Evolutionary conservation across 2,888 invertebrate genomes (phyloP).

Genomic region (Tetragonula carbonaria): DNA sequence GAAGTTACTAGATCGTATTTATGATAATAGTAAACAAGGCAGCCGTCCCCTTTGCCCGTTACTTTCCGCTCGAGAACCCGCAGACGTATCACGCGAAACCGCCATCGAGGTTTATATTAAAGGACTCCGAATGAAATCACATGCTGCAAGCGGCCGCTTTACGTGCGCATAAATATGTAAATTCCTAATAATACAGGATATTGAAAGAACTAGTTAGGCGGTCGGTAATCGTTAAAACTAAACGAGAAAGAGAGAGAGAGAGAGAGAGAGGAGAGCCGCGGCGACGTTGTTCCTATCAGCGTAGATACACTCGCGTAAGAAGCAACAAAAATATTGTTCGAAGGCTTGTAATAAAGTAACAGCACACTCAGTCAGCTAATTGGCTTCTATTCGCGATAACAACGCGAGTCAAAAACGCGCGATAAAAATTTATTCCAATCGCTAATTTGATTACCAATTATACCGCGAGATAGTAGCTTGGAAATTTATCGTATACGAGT

Average conservation of each 20-base stretch:
- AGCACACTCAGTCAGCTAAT: background rate
- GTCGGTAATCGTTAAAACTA: conserved; percentile 47
- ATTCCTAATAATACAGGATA: conserved; percentile 60
- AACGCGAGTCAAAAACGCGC: background rate
- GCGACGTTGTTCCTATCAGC: conserved; percentile 1
- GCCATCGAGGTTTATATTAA: conserved; percentile 53
- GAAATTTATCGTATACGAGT: background rate
- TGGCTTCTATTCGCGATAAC: background rate
- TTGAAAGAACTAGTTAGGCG: conserved; percentile 52
- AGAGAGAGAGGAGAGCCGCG: background rate
- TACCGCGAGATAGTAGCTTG: background rate
- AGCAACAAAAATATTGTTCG: no score
- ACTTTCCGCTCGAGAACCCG: conserved; percentile 37
- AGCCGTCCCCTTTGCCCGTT: conserved; percentile 40
- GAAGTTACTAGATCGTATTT: conserved; percentile 48
- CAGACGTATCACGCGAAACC: conserved; percentile 34
- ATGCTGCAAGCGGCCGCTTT: conserved; percentile 48
- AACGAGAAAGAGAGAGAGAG: background rate
- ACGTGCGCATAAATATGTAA: conserved; percentile 56
- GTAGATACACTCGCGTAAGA: background rate
- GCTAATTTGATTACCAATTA: no score
- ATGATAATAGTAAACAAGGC: conserved; percentile 61
- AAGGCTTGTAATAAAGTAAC: background rate
- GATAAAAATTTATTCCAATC: background rate
- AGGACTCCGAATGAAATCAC: conserved; percentile 55